Conservation (phyloP, 2,113 vertebrate genomes). For the Ivindomyrus marchei region DNA sequence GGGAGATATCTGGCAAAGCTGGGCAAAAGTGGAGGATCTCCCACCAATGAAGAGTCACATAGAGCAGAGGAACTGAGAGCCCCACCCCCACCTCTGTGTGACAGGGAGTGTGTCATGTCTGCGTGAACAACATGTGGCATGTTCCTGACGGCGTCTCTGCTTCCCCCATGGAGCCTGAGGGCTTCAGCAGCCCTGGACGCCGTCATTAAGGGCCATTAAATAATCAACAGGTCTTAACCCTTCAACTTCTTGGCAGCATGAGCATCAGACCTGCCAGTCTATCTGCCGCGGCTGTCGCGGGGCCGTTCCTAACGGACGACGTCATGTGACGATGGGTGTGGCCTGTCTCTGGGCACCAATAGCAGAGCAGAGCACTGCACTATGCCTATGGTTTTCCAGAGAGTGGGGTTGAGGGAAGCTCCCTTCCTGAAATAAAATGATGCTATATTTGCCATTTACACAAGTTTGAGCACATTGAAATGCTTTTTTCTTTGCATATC, state of each 20-base stretch:
- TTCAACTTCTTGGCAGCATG: not conserved
- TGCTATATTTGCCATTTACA: not conserved
- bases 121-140: not conserved
- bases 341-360: not conserved
- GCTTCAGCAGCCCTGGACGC: slow-evolving; percentile 31
- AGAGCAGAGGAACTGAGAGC: not conserved
- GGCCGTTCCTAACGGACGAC: not conserved
- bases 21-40: not conserved
- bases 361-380: not conserved
- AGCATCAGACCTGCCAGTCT: not conserved
- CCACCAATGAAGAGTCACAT: not conserved
- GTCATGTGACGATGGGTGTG: not conserved
- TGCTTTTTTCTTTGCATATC: not conserved
- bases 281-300: not conserved
- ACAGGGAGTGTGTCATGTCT: not conserved
- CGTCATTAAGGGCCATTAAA: slow-evolving; percentile 55
- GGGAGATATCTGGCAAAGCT: not conserved
- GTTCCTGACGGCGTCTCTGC: not conserved
- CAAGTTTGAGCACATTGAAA: not conserved
- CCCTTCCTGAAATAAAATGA: not conserved
- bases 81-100: not conserved
- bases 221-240: slow-evolving; percentile 54
- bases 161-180: not conserved
- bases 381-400: not conserved
- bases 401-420: not conserved